Base-by-base conservation (phyloP, 2,113 vertebrate species). In the Laticauda laticaudata region DNA sequence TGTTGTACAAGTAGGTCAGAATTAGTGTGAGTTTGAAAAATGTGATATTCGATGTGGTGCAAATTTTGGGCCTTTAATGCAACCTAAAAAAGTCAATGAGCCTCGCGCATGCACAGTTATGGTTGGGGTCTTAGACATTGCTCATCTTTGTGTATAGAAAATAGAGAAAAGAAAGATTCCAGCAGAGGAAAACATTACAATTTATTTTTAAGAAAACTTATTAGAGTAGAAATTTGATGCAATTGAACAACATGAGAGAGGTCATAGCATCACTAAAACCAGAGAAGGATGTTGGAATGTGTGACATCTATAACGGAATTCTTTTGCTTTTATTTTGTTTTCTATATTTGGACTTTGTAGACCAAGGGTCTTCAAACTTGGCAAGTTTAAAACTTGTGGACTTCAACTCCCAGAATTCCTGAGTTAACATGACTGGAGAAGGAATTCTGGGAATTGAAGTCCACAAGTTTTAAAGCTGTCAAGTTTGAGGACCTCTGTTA, bases 101-200 rank as follows among this genome's bases (percentile, higher is more conserved):
- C 5, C n/a, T 39, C 2, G 1, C 0, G 5, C n/a, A 8, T 39
- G n/a, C 2, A 39, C 15, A 81, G 15, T 20, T 81, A 6, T 0
- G 0, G 15, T 20, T 81, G n/a, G 15, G 6, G 15, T 39, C n/a
- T 75, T 81, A 39, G n/a, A 39, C 69, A 39, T 39, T 81, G 69
- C 69, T 81, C 20, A 20, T 81, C n/a, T 75, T 75, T n/a, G n/a
- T 81, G 15, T 7, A 3, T 39, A 34, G 34, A 81, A 81, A 39
- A 81, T 20, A 2, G 69, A 81, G 18, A 39, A 39, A 81, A 34
- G 5, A 18, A 75, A 81, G 15, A 81, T 39, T 39, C 34, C 69
- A 39, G 18, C n/a, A 81, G 29, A 69, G 14, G 18, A 81, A 81
- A 81, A 39, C 18, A 3, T 20, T 21, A 21, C 3, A 43, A 69